phyloP scores from a whole-genome alignment of 1,140 invertebrate genomes.

The Apocrypta bakeri region DNA sequence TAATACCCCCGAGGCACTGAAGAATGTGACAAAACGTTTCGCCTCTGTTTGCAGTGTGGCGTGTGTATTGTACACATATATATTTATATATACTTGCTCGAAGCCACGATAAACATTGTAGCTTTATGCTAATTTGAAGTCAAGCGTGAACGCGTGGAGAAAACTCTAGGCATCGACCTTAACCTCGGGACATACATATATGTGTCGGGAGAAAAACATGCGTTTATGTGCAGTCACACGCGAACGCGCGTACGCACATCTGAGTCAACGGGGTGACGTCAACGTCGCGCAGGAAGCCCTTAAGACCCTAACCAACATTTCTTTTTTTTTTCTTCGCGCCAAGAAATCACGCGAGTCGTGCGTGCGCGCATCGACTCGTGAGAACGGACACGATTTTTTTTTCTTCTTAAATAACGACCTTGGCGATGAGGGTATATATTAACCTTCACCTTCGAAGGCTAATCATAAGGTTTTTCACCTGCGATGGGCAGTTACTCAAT shows the following conservation, averaged over 20 bases:
- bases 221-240: background rate
- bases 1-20: no score
- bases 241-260: background rate
- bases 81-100: no score
- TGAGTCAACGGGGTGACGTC: conserved; percentile 2
- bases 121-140: background rate
- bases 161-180: conserved; percentile 13
- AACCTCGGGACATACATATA: conserved; percentile 11
- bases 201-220: background rate
- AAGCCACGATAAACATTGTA: background rate
- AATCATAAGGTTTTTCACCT: no score
- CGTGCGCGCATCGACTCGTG: conserved; percentile 28
- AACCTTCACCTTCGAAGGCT: background rate
- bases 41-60: no score
- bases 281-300: conserved; percentile 15
- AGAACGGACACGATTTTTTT: conserved; percentile 30
- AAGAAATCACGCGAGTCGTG: conserved; percentile 38
- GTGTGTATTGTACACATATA: no score
- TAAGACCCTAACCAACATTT: background rate
- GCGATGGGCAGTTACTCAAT: no score
- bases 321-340: background rate
- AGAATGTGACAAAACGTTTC: no score
- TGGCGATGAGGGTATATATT: background rate
- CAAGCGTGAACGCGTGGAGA: background rate
- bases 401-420: background rate